Evolutionary conservation across 2,888 invertebrate genomes (phyloP).

Genomic region (Drosophila anomalata): DNA sequence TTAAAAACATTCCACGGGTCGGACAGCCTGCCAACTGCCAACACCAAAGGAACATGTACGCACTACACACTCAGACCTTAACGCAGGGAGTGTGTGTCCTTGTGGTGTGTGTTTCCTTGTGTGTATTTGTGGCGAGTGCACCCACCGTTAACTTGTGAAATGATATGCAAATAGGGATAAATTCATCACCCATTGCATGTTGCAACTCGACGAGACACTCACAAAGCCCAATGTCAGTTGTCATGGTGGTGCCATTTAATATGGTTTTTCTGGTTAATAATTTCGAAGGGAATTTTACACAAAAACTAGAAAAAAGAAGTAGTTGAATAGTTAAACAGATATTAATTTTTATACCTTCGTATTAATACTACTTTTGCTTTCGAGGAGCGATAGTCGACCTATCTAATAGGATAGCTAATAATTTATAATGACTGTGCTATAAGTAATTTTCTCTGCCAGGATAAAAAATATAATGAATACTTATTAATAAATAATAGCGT

Average conservation of each 20-base stretch:
- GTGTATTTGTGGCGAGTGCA: conserved; percentile 64
- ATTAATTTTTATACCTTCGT: no score
- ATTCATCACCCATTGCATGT: conserved; percentile 68
- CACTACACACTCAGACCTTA: conserved; percentile 7
- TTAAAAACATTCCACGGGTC: conserved; percentile 57
- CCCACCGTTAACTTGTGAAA: conserved; percentile 79
- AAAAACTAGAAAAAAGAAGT: no score
- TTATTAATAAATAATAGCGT: not conserved
- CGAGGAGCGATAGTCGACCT: no score
- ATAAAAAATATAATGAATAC: no score
- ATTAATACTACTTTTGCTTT: no score
- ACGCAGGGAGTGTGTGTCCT: conserved; percentile 1
- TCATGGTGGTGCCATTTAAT: not conserved
- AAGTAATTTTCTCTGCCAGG: no score
- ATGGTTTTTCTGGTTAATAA: no score
- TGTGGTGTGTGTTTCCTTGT: conserved; percentile 28
- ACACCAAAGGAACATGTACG: conserved; percentile 41
- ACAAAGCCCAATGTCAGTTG: conserved; percentile 40
- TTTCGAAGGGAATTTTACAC: no score
- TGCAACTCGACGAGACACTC: conserved; percentile 14
- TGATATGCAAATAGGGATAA: conserved; percentile 82
- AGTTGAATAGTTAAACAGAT: no score
- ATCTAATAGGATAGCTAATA: no score
- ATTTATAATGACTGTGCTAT: no score
- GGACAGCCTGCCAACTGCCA: conserved; percentile 56